Conservation (phyloP, 2,797 vertebrate species). For the Lindbergichthys nudifrons region DNA sequence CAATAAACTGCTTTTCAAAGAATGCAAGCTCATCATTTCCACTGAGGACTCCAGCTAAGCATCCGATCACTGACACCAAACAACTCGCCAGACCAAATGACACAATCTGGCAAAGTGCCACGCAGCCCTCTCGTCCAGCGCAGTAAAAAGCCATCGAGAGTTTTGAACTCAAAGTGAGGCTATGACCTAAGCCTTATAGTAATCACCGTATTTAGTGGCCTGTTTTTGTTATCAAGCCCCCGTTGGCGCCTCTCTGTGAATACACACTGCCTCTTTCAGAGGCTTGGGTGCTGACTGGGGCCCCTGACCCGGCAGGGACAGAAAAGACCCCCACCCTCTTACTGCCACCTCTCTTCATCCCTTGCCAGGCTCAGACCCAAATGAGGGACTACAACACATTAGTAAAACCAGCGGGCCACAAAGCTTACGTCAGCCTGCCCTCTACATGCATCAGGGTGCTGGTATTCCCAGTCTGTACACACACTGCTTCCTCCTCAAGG, state of each 20-base stretch:
- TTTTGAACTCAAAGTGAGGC: conserved; percentile 54
- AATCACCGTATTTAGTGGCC: conserved; percentile 79
- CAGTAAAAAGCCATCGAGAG: conserved; percentile 49
- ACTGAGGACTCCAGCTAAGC: conserved; percentile 38
- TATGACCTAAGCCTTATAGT: conserved; percentile 76
- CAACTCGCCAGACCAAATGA: conserved; percentile 53
- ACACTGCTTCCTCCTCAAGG: conserved; percentile 26
- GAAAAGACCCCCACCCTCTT: conserved; percentile 46
- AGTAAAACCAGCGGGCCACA: conserved; percentile 60
- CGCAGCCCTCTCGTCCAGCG: conserved; percentile 24
- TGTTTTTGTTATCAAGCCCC: conserved; percentile 81
- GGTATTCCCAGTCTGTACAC: conserved; percentile 54
- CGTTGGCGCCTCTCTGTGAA: conserved; percentile 77
- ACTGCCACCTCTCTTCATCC: conserved; percentile 45
- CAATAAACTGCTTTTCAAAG: conserved; percentile 9
- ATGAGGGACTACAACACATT: conserved; percentile 66
- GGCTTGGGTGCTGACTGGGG: conserved; percentile 71
- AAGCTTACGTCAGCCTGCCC: conserved; percentile 63
- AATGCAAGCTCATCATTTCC: conserved; percentile 58
- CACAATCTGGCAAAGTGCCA: conserved; percentile 57
- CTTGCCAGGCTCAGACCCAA: conserved; percentile 54
- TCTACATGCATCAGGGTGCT: conserved; percentile 55
- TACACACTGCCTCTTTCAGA: conserved; percentile 78
- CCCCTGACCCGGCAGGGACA: conserved; percentile 69
- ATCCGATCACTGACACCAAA: conserved; percentile 49